Percentiles rank a stretch among this genome's conserved stretches.
These are phyloP conservation scores for Choloepus didactylus DNA, from an alignment of 2,797 vertebrate species.

Conservation along the genomic window DNA sequence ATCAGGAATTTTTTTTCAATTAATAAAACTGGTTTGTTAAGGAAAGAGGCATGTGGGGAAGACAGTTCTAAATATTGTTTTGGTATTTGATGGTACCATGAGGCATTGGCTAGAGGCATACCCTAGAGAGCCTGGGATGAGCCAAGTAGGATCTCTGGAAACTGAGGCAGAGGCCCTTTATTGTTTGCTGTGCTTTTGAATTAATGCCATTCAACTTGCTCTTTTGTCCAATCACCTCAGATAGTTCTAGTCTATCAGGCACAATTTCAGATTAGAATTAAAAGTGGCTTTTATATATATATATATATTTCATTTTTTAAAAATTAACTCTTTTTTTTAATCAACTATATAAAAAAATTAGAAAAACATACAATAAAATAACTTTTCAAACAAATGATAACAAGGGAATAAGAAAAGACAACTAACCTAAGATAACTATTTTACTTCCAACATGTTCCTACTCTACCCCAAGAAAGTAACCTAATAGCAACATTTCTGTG, in stretches of 20 bases:
- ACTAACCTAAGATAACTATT: too few species aligned
- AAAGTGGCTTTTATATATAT: background rate
- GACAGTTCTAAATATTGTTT: background rate
- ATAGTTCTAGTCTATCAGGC: background rate
- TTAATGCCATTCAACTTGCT: background rate
- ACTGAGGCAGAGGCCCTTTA: background rate
- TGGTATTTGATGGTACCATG: too few species aligned
- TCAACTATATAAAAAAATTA: too few species aligned
- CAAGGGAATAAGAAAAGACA: too few species aligned
- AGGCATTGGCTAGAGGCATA: background rate
- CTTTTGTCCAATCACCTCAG: background rate
- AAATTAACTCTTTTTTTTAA: too few species aligned
- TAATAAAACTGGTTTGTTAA: background rate
- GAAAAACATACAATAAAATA: too few species aligned
- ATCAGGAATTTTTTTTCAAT: background rate
- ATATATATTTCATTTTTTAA: background rate
- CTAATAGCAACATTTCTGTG: too few species aligned
- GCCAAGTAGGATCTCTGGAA: background rate
- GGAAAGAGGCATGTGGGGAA: background rate
- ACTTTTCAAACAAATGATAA: too few species aligned
- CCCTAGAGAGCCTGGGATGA: background rate
- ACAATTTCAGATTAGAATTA: background rate
- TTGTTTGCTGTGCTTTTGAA: background rate
- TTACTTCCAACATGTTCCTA: too few species aligned
- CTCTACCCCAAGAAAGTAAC: too few species aligned